These are phyloP conservation scores for Pituophis catenifer DNA, from an alignment of 2,113 vertebrate genomes.

Conservation along the genomic window DNA sequence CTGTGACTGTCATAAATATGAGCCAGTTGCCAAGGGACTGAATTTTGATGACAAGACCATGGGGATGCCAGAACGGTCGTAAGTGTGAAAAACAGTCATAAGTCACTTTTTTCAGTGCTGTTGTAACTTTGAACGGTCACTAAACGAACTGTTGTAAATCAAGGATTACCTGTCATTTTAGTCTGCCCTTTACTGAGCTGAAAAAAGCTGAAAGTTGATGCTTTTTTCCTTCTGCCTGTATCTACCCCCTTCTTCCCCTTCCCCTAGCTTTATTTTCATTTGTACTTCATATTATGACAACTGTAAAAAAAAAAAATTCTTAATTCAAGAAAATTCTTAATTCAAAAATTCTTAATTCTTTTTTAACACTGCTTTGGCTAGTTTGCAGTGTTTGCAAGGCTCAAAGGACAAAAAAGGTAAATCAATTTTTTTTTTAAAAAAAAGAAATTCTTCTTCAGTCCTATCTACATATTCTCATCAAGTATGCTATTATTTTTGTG, in stretches of 20 bases:
- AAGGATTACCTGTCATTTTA: neutral
- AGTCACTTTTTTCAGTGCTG: neutral
- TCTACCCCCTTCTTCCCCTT: neutral
- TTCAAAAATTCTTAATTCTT: neutral
- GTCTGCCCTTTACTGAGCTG: neutral
- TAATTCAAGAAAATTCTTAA: too few species aligned
- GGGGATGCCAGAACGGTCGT: too few species aligned
- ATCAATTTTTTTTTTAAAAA: neutral
- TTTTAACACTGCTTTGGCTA: neutral
- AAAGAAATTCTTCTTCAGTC: neutral
- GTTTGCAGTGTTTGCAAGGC: neutral
- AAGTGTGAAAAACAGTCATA: neutral
- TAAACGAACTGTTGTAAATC: neutral
- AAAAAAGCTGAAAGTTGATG: neutral
- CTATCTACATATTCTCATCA: neutral
- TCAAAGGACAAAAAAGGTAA: neutral
- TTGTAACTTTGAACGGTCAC: neutral
- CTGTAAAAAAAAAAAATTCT: neutral
- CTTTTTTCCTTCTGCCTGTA: neutral
- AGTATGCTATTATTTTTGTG: neutral
- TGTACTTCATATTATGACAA: neutral
- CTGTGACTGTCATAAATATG: neutral
- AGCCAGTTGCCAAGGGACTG: neutral
- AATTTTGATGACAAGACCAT: neutral
- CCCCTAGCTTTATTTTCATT: neutral